These are phyloP conservation scores for Struthidea cinerea DNA, from an alignment of 2,113 vertebrate genomes.

Conservation along the genomic window DNA sequence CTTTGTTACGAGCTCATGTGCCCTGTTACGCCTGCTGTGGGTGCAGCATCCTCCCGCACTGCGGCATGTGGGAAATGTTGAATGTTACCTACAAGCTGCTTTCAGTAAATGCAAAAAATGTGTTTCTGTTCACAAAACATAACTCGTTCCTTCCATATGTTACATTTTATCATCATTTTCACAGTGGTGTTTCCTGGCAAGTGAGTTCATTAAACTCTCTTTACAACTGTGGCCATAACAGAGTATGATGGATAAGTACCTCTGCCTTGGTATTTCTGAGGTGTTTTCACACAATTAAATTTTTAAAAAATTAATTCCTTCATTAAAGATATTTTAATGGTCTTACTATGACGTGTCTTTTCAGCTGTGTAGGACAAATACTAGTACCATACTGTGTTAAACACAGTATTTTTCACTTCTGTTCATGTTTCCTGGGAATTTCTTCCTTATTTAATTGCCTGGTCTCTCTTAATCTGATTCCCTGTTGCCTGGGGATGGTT, in stretches of 20 bases:
- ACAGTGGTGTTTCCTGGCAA: not conserved
- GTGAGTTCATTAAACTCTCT: not conserved
- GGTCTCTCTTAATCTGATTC: not conserved
- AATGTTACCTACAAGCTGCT: not conserved
- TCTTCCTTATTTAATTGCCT: conserved; percentile 25
- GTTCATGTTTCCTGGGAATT: not conserved
- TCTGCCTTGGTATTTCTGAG: not conserved
- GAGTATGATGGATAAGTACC: not conserved
- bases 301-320: not conserved
- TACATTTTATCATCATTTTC: not conserved
- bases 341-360: not conserved
- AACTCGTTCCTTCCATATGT: not conserved
- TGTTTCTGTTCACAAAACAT: not conserved
- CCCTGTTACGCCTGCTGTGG: not conserved
- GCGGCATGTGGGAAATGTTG: not conserved
- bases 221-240: not conserved
- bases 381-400: not conserved
- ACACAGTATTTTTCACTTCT: not conserved
- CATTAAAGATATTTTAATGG: not conserved
- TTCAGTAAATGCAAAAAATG: not conserved
- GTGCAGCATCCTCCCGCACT: not conserved
- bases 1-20: not conserved
- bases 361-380: not conserved
- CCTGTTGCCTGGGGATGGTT: not conserved
- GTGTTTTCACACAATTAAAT: not conserved